Conservation (phyloP, 2,113 vertebrate species). For the Ochotona princeps region DNA sequence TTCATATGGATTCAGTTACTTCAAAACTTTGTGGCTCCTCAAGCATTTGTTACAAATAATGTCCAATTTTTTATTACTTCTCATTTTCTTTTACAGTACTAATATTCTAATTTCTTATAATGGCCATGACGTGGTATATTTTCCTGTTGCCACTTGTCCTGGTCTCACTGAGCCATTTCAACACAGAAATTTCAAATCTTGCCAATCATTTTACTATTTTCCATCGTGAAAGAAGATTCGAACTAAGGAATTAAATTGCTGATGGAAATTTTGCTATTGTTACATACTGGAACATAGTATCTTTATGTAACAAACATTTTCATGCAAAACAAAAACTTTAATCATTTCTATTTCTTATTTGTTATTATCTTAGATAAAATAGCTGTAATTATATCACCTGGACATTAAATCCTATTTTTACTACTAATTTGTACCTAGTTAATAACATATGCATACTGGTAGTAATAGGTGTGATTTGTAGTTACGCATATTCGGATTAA, state of each 20-base stretch:
- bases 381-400: constrained; percentile 45
- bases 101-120: constrained; percentile 41
- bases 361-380: constrained; percentile 62
- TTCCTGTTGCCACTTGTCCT: neutral
- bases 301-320: neutral
- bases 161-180: neutral
- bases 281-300: constrained; percentile 48
- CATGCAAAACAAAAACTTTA: constrained; percentile 52
- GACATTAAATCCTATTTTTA: constrained; percentile 57
- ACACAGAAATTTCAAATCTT: no score
- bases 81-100: constrained; percentile 24
- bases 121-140: constrained; percentile 14
- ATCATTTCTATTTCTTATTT: neutral
- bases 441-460: constrained; percentile 12
- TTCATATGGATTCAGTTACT: neutral
- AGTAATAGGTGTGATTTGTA: constrained; percentile 58
- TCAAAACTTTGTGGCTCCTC: neutral
- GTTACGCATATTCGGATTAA: constrained; percentile 66
- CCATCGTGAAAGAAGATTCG: constrained; percentile 27
- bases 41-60: neutral
- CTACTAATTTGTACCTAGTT: constrained; percentile 29
- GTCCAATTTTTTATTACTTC: neutral
- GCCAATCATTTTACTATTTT: constrained; percentile 52
- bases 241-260: constrained; percentile 36
- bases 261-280: constrained; percentile 21